Percentiles rank a stretch among this genome's conserved stretches.
These are phyloP conservation scores for Heterochromis multidens DNA, from an alignment of 2,113 vertebrate species.

Conservation along the genomic window DNA sequence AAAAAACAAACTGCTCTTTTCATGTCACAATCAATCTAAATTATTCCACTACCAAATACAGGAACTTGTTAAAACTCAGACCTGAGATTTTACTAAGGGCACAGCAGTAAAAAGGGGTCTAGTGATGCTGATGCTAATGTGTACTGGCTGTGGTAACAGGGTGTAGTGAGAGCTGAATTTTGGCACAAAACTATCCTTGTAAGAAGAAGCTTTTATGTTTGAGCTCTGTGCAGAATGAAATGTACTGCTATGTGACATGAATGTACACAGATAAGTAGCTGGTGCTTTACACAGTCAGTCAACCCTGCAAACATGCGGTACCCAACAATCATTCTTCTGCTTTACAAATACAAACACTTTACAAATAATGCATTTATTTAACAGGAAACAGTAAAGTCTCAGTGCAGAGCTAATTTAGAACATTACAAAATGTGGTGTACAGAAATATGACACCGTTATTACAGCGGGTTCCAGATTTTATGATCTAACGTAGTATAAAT, in stretches of 20 bases:
- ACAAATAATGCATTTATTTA: slow-evolving; percentile 40
- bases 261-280: background rate
- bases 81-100: background rate
- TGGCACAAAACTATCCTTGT: background rate
- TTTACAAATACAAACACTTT: background rate
- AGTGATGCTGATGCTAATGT: background rate
- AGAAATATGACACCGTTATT: background rate
- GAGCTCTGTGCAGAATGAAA: background rate
- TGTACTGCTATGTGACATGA: background rate
- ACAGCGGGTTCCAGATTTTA: background rate
- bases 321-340: background rate
- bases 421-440: background rate
- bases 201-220: background rate
- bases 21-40: background rate
- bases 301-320: background rate
- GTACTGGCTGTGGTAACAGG: background rate
- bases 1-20: background rate
- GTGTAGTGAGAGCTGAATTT: background rate
- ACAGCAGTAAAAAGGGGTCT: background rate
- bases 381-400: background rate
- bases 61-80: background rate
- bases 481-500: background rate
- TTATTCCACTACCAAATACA: background rate
- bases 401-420: background rate
- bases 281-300: background rate